These are phyloP conservation scores for Ancistrus triradiatus DNA, from an alignment of 2,113 vertebrate species.

Conservation along the genomic window DNA sequence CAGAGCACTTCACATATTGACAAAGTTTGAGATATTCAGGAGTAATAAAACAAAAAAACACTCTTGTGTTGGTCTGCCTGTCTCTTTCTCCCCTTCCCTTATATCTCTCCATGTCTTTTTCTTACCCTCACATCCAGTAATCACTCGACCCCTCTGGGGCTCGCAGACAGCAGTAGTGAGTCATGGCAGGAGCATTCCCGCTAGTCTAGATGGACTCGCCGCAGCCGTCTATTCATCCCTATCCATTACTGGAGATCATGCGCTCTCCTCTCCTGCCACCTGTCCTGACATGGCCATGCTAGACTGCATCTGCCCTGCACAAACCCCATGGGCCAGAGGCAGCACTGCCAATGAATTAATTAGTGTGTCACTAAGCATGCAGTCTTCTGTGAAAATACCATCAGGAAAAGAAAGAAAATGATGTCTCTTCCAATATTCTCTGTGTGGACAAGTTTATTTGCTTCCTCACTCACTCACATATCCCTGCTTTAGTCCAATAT, in stretches of 20 bases:
- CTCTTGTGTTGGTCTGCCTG: slow-evolving; percentile 17
- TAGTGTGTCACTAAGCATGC: slow-evolving; percentile 32
- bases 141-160: slow-evolving; percentile 31
- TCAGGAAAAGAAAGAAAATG: slow-evolving; percentile 19
- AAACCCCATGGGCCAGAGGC: slow-evolving; percentile 21
- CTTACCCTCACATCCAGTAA: slow-evolving; percentile 40
- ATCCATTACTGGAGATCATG: slow-evolving; percentile 47
- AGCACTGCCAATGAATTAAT: slow-evolving; percentile 37
- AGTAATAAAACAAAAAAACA: slow-evolving; percentile 14
- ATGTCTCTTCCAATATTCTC: slow-evolving; percentile 6
- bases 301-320: slow-evolving; percentile 27
- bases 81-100: slow-evolving; percentile 5
- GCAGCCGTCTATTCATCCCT: slow-evolving; percentile 32
- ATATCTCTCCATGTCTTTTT: slow-evolving; percentile 24
- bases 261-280: slow-evolving; percentile 36
- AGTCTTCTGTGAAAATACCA: slow-evolving; percentile 40
- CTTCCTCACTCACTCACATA: background rate
- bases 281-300: slow-evolving; percentile 39
- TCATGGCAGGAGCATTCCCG: slow-evolving; percentile 40
- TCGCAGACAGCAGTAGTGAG: slow-evolving; percentile 36
- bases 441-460: background rate
- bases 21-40: slow-evolving; percentile 6
- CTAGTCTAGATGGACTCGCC: slow-evolving; percentile 39
- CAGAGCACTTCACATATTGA: slow-evolving; percentile 12
- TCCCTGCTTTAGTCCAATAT: too few relatives aligned